phyloP scores from a whole-genome alignment of 64 coral and sea anemone species.

The Porites australiensis region DNA sequence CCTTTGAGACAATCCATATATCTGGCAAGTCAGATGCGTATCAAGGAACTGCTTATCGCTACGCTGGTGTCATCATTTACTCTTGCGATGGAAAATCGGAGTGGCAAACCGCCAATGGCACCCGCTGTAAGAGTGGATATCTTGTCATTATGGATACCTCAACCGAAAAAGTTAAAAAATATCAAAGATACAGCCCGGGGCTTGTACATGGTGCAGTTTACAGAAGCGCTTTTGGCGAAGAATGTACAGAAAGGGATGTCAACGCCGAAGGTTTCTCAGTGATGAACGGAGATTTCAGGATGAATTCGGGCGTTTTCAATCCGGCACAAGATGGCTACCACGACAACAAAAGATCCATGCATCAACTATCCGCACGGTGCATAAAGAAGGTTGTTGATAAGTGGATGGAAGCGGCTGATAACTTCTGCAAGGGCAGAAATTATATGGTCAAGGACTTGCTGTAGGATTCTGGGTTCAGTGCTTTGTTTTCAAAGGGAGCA shows the following conservation, averaged over 20 bases:
- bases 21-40: neutral
- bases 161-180: neutral
- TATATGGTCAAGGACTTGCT: no score
- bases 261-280: no score
- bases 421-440: no score
- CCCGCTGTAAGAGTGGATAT: neutral
- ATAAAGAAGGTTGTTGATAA: no score
- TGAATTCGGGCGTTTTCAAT: no score
- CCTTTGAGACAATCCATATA: neutral
- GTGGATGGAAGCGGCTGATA: no score
- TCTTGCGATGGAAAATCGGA: neutral
- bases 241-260: neutral
- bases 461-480: no score
- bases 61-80: neutral
- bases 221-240: neutral
- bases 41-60: neutral
- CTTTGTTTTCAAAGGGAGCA: no score
- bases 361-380: no score
- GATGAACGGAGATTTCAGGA: no score
- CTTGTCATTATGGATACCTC: neutral
- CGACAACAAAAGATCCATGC: slow-evolving; percentile 15
- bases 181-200: neutral
- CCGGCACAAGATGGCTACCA: neutral
- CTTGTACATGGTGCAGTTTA: slow-evolving; percentile 34
- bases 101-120: neutral